These are phyloP conservation scores for Vulpes ferrilata DNA, from an alignment of 2,113 vertebrate species.

Conservation along the genomic window DNA sequence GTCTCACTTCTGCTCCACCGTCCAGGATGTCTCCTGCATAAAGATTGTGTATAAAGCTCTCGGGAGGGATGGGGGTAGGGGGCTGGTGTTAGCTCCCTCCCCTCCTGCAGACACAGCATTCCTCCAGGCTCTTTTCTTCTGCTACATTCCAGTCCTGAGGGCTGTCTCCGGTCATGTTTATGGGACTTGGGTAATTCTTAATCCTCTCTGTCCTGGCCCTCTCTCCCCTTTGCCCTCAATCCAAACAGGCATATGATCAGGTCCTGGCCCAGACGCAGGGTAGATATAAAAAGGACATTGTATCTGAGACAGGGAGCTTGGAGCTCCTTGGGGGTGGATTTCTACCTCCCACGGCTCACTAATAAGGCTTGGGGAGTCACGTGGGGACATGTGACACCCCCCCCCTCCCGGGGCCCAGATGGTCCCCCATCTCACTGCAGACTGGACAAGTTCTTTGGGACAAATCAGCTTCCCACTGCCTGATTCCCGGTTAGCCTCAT, in stretches of 20 bases:
- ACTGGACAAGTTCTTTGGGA: background rate
- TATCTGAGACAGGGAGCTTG: constrained; percentile 51
- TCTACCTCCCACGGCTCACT: constrained; percentile 55
- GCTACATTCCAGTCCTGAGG: constrained; percentile 26
- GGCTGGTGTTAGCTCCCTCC: no score
- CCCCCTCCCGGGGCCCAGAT: background rate
- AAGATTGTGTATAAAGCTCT: background rate
- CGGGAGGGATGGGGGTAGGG: no score
- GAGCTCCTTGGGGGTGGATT: constrained; percentile 67
- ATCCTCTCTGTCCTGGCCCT: constrained; percentile 38
- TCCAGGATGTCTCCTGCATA: background rate
- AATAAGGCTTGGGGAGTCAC: constrained; percentile 73
- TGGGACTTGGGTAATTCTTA: constrained; percentile 65
- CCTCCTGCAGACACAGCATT: background rate
- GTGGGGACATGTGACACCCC: constrained; percentile 60
- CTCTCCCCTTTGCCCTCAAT: constrained; percentile 77
- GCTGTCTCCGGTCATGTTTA: constrained; percentile 55
- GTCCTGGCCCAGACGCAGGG: constrained; percentile 52
- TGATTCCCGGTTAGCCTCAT: background rate
- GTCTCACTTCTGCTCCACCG: background rate
- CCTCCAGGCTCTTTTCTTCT: background rate
- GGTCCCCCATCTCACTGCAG: background rate
- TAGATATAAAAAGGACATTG: constrained; percentile 80
- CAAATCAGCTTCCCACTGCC: background rate
- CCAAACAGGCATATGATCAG: constrained; percentile 76